Conservation (phyloP, 2,888 invertebrate species). For the Pseudococcus jackbeardsleyi region DNA sequence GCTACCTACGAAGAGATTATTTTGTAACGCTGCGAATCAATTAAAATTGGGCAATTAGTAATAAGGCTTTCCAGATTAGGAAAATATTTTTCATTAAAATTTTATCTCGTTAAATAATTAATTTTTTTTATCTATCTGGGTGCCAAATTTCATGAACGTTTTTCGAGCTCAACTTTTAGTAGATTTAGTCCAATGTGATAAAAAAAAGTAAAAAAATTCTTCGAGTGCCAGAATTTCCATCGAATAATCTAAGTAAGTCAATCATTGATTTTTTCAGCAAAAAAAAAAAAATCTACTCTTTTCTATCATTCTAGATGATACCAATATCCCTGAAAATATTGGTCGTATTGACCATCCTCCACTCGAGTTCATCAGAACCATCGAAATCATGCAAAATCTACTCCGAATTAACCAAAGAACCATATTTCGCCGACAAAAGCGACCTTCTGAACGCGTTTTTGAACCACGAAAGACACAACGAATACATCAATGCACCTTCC, state of each 20-base stretch:
- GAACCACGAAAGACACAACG: not conserved
- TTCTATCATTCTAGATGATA: not conserved
- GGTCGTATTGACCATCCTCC: not conserved
- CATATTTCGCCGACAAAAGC: not conserved
- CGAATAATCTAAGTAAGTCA: not conserved
- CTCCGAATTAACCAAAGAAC: not conserved
- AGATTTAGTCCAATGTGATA: not conserved
- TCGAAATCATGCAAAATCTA: not conserved
- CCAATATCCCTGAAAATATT: not conserved
- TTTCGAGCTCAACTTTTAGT: not conserved
- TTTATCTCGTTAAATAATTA: not conserved
- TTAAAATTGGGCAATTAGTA: not conserved
- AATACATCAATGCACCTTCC: not conserved
- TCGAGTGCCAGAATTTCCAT: not conserved
- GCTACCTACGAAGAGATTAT: not conserved
- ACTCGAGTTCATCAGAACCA: not conserved
- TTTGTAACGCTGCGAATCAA: not conserved
- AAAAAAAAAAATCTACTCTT: not conserved
- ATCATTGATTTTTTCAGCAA: not conserved
- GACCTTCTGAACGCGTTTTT: not conserved
- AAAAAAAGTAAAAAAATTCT: not conserved
- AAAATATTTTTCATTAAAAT: slow-evolving; percentile 19
- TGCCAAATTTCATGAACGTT: not conserved
- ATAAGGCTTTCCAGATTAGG: not conserved
- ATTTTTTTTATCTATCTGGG: not conserved